A percentile compares a stretch with the other conserved stretches of the same genome.
Conservation (phyloP, 2,888 invertebrate genomes). For the Drosophila buzzatii region DNA sequence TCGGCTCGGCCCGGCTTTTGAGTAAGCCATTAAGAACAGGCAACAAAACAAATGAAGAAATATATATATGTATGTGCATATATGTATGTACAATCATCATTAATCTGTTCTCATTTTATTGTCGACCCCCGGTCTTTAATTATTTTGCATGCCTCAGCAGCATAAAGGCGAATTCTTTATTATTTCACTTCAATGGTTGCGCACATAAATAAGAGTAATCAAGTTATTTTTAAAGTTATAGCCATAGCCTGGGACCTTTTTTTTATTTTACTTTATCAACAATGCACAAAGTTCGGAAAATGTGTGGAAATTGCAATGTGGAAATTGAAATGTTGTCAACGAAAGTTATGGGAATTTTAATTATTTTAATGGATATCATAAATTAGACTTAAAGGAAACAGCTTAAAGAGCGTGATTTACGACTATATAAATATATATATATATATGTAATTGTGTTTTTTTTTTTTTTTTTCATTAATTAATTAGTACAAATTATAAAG, state of each 20-base stretch:
- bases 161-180: slow-evolving; percentile 34
- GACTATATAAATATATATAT: neutral
- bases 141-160: slow-evolving; percentile 47
- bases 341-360: neutral
- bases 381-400: neutral
- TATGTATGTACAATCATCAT: slow-evolving; percentile 12
- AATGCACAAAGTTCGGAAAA: slow-evolving; percentile 17
- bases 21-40: slow-evolving; percentile 29
- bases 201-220: slow-evolving; percentile 35
- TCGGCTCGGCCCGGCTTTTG: slow-evolving; percentile 1
- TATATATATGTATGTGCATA: slow-evolving; percentile 6
- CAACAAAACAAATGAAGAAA: slow-evolving; percentile 4
- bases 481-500: neutral
- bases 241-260: neutral
- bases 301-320: slow-evolving; percentile 14
- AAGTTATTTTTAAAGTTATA: slow-evolving; percentile 47
- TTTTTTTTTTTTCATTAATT: neutral
- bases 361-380: neutral
- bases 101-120: slow-evolving; percentile 31
- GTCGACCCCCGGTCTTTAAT: slow-evolving; percentile 46
- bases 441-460: no score
- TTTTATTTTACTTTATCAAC: neutral
- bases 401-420: neutral
- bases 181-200: slow-evolving; percentile 8
- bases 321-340: neutral